Evolutionary conservation across 1,140 invertebrate species (phyloP), one percentile per base, ranked within the genome.

Genomic region (Mercenaria mercenaria): DNA sequence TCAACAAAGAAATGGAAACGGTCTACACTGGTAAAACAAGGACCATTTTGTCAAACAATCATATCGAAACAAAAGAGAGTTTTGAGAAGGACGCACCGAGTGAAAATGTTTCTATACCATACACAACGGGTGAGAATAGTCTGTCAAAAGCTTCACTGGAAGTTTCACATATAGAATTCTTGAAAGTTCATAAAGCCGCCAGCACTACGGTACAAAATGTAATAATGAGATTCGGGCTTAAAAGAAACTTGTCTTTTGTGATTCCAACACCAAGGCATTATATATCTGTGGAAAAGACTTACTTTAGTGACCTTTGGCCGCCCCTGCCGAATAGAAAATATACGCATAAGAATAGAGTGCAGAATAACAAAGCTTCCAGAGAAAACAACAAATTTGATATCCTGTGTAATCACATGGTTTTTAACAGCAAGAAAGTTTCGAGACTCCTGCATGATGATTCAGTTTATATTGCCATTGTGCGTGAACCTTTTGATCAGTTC

Each of bases 151-250:
- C 43, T 47, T 1, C 59, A 8, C 1, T 11, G n/a, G 76, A 79
- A 52, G 20, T 79, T 4, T 20, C 39, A n/a, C 76, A 79, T 79
- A 34, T 79, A 18, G 43, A 34, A 47, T 79, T 84, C 47, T 37
- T 61, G 6, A 84, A 64, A 59, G 81, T 84, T 34, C 81, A 84
- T 34, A 84, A 84, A 69, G 59, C 59, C 10, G 81, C 81, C 6
- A 84, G 81, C 39, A 39, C 81, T 47, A 84, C 81, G 6, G 29
- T 84, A 13, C 81, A 67, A 37, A 61, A 43, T 26, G 69, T 84
- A 0, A 43, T 84, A 1, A 34, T 34, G 34, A 29, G 81, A 29
- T 84, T 84, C 37, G 81, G 81, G 10, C 39, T 61, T 67, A 67
- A 69, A 69, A 39, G 81, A 37, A 43, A 52, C 23, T 69, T 84